Evolutionary conservation across 2,888 invertebrate genomes (phyloP), one percentile per base, ranked within the genome.

Genomic region (Cepaea hortensis): DNA sequence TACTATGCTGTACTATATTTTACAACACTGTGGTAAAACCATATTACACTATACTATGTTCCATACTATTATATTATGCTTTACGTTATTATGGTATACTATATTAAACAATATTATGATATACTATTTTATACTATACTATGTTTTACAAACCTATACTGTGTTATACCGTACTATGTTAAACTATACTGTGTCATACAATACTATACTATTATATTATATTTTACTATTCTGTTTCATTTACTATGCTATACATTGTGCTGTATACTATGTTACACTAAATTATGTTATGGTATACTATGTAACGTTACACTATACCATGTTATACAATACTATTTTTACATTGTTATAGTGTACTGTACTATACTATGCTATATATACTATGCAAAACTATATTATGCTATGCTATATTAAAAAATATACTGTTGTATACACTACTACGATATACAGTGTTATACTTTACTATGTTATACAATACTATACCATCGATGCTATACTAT

Each of bases 161-260:
- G 9, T 15, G 13, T 65, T 35, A 35, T 35, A 35, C 35, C 35
- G 35, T 35, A 35, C 35, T 35, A 35, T 35, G 35, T 35, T 35
- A 65, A 15, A 65, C 65, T 65, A 65, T 65, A 65, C 65, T 65
- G 18, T 65, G 18, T 18, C 18, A 65, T 65, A 65, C 65, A 65
- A 65, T 65, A 65, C 65, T 65, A 65, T 65, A 65, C 65, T 65
- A 65, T 65, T 65, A 65, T 65, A 65, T 65, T 65, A 65, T 65
- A 65, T 65, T 65, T 15, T 65, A 65, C 18, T 65, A 65, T 65
- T 15, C 18, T 65, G 18, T 65, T 15, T 65, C 2, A 65, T 65
- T 15, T 65, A 35, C 35, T 35, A 35, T 35, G 35, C 35, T 35
- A 35, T 35, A 35, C 35, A 35, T 35, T 35, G 35, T 35, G 35